phyloP scores from a whole-genome alignment of 2,113 vertebrate genomes.

The Psammodynastes pulverulentus region DNA sequence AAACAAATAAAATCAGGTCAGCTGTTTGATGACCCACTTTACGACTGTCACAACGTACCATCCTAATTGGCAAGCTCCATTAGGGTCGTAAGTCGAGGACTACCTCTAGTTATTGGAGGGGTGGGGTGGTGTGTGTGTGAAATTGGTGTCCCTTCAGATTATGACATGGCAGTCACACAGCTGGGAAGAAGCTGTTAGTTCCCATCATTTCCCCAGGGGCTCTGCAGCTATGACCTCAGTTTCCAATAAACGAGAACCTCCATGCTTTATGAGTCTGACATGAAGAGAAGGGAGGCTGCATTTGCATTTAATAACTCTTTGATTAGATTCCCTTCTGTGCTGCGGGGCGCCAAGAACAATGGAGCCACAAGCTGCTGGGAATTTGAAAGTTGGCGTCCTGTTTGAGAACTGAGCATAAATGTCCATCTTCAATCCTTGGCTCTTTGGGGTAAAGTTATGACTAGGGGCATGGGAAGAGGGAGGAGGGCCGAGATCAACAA shows the following conservation, averaged over 20 bases:
- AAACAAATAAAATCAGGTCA: neutral
- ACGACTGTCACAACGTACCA: neutral
- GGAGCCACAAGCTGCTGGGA: slow-evolving; percentile 8
- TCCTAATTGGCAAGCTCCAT: neutral
- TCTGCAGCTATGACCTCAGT: slow-evolving; percentile 19
- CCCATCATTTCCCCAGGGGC: slow-evolving; percentile 19
- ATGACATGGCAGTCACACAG: neutral
- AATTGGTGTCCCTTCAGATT: neutral
- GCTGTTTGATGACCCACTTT: neutral
- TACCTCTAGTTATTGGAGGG: neutral
- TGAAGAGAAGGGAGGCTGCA: neutral
- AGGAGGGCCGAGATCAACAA: neutral
- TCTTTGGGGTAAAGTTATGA: neutral
- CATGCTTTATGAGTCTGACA: slow-evolving; percentile 15
- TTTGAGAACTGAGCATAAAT: neutral
- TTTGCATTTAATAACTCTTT: slow-evolving; percentile 33
- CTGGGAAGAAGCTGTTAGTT: neutral
- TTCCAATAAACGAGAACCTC: slow-evolving; percentile 20
- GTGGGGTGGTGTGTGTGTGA: too few relatives aligned
- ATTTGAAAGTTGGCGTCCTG: slow-evolving; percentile 15
- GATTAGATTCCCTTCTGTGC: slow-evolving; percentile 16
- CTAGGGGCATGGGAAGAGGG: neutral
- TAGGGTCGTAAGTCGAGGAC: neutral
- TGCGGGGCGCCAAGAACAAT: slow-evolving; percentile 16
- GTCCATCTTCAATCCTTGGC: neutral